These are phyloP conservation scores for Atherinomorus stipes DNA, from an alignment of 2,113 vertebrate species.

Conservation along the genomic window DNA sequence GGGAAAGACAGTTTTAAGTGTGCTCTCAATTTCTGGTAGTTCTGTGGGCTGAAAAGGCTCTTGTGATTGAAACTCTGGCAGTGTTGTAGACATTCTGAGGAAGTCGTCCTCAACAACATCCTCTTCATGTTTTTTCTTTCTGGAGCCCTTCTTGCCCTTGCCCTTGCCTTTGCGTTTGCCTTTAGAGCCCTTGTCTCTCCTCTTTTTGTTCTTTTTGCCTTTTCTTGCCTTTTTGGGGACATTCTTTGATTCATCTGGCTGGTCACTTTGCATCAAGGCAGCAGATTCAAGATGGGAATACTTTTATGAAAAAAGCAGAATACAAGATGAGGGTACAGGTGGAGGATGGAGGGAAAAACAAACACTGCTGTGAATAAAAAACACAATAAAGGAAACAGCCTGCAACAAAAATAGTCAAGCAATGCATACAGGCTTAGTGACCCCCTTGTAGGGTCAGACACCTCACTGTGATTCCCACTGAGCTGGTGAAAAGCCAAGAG, in stretches of 20 bases:
- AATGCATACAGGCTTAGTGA: neutral
- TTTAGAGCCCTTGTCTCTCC: slow-evolving; percentile 81
- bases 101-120: slow-evolving; percentile 66
- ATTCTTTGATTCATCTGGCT: slow-evolving; percentile 68
- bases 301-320: slow-evolving; percentile 60
- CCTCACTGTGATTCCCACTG: slow-evolving; percentile 32
- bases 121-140: slow-evolving; percentile 86
- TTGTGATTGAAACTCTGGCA: slow-evolving; percentile 64
- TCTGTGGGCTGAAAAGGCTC: slow-evolving; percentile 50
- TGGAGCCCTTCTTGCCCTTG: slow-evolving; percentile 82
- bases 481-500: slow-evolving; percentile 30
- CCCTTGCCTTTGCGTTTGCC: slow-evolving; percentile 74
- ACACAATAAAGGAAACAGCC: slow-evolving; percentile 23
- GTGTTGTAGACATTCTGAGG: slow-evolving; percentile 63
- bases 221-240: slow-evolving; percentile 80
- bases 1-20: slow-evolving; percentile 22
- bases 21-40: slow-evolving; percentile 42
- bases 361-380: slow-evolving; percentile 56
- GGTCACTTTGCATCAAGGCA: slow-evolving; percentile 60
- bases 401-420: slow-evolving; percentile 12
- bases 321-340: slow-evolving; percentile 36
- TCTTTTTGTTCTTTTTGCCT: slow-evolving; percentile 86
- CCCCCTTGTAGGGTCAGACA: slow-evolving; percentile 1
- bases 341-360: slow-evolving; percentile 38
- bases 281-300: slow-evolving; percentile 47